A percentile compares a stretch with the other conserved stretches of the same genome.
These are phyloP conservation scores for Agrotis clavis DNA, from an alignment of 2,888 invertebrate genomes.

Conservation along the genomic window DNA sequence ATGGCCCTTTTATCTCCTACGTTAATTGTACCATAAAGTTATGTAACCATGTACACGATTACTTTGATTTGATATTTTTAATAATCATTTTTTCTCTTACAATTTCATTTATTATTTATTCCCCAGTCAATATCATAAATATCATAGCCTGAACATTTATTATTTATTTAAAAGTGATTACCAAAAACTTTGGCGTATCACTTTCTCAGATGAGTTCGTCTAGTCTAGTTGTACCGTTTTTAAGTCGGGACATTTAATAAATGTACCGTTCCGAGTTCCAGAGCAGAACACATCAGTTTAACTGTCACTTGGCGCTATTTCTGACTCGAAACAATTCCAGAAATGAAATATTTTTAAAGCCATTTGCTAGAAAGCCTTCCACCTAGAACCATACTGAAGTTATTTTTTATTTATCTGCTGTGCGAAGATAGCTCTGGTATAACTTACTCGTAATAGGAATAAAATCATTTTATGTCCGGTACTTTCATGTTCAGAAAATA, in stretches of 20 bases:
- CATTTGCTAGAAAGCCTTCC: conserved; percentile 87
- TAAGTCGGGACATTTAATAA: conserved; percentile 81
- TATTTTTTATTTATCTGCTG: conserved; percentile 80
- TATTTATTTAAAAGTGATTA: conserved; percentile 3
- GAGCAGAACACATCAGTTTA: conserved; percentile 85
- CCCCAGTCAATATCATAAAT: neutral
- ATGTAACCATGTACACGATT: too few relatives aligned
- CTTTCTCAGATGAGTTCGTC: conserved; percentile 61
- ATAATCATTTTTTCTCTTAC: too few relatives aligned
- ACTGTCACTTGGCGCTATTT: conserved; percentile 87
- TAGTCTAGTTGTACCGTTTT: conserved; percentile 65
- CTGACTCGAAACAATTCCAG: conserved; percentile 87
- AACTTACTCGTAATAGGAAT: conserved; percentile 37
- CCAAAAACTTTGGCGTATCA: conserved; percentile 39
- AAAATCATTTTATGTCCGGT: conserved; percentile 31
- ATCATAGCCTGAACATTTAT: neutral
- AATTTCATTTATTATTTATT: neutral
- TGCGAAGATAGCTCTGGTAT: conserved; percentile 40
- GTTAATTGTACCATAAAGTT: too few relatives aligned
- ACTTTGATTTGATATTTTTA: too few relatives aligned
- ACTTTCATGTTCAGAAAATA: conserved; percentile 23
- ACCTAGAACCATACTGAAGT: conserved; percentile 75
- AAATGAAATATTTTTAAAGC: conserved; percentile 89
- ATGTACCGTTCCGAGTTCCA: conserved; percentile 80
- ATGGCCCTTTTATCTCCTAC: too few relatives aligned